Evolutionary conservation across 2,888 invertebrate genomes (phyloP), one percentile per base, ranked within the genome.

Genomic region (Hydrotaea diabolus): DNA sequence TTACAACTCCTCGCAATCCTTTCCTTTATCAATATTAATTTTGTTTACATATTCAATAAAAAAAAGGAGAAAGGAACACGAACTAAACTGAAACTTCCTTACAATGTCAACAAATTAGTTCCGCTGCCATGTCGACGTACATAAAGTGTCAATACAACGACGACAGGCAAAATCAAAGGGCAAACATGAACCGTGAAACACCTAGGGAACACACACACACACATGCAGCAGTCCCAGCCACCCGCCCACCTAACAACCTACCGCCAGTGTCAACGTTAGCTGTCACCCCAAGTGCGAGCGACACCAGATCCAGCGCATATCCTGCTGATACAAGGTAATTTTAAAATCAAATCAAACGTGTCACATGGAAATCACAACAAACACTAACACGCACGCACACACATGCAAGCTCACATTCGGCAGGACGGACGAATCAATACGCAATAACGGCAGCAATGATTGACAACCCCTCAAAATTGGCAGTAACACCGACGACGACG

Each of bases 321-420:
- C 66, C 55, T 71, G 77, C 79, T 85, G 87, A 87, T 87, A 87
- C 86, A 86, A 90, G 90, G 91, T 91, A 89, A 90, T 90, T 90
- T 90, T 78, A 89, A 90, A 90, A 90, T 90, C 89, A 91, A 91
- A 90, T 91, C 89, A 88, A 89, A 89, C 89, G 88, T 86, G 83
- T 80, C 80, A 77, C 86, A 82, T 71, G 75, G 83, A 85, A 86
- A 84, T 86, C 81, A 82, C 79, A 86, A 82, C 79, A 83, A 81
- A 80, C 80, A 69, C 72, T 76, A 74, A 72, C 72, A 81, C 26
- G 17, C 23, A 69, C 43, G 72, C 36, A 64, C 17, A 75, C 31
- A 43, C 36, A 46, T 66, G 23, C n/a, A 57, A 39, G 53, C 46
- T 49, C 15, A 39, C 36, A 5, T 13, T 53, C 57, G 21, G 43